Base-by-base conservation (phyloP, 2,113 vertebrate genomes). In the Mugil cephalus region DNA sequence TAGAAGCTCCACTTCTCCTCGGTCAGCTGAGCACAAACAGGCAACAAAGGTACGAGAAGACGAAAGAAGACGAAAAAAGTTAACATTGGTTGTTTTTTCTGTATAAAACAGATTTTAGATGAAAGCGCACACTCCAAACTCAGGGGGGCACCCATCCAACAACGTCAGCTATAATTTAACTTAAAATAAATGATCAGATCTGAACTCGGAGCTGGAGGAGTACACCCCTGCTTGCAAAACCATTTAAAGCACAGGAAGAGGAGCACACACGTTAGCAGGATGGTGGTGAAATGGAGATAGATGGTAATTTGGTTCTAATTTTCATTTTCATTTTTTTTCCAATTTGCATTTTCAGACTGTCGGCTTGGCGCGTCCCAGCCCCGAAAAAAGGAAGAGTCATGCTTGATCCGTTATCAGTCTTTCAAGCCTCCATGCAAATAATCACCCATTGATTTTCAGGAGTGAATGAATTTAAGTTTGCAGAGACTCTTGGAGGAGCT, bases 1-100 rank as follows among this genome's bases (percentile, higher is more conserved):
- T 93, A 95, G 81, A 97, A 95, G 88, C 93, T 96, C 97, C 96
- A 98, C 64, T 96, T 98, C 75, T 98, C 98, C 72, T 98, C 96
- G 0, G 93, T 95, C 85, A 97, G 74, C 96, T 98, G 89, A 6
- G 35, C 0, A 69, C 6, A 52, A 56, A 43, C 42, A 45, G 2
- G 17, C 3, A 19, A 4, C 39, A 2, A 8, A 63, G 10, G 54
- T 4, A 51, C 36, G 8, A 30, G 34, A 46, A 1, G 3, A 46
- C 1, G 36, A 52, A n/a, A 46, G 43, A 21, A 12, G 12, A 10
- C n/a, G n/a, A 13, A 53, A 15, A 69, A 17, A 4, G 34, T 46
- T 0, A 45, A 1, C 0, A 11, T 34, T 12, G 11, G 19, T 51
- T 42, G 13, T 14, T 40, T 14, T 40, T 21, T 18, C 8, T 18